Evolutionary conservation across 2,888 invertebrate genomes (phyloP).

Genomic region (Cacoxenus indagator): DNA sequence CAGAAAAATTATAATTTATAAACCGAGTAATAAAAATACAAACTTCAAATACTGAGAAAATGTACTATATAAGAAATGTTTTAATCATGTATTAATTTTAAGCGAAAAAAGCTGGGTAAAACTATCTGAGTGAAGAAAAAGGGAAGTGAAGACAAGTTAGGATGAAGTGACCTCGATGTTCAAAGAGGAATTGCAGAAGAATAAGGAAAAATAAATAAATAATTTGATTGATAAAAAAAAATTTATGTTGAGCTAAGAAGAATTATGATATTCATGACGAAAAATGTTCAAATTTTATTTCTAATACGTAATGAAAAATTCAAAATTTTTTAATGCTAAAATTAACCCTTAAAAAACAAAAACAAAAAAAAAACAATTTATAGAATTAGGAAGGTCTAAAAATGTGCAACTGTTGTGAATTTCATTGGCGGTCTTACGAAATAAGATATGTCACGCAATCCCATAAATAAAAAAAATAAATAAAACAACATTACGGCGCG

Average conservation of each 20-base stretch:
- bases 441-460: background rate
- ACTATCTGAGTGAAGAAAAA: background rate
- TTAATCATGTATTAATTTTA: background rate
- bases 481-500: background rate
- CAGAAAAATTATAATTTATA: background rate
- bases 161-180: background rate
- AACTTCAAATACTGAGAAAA: background rate
- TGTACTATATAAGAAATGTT: background rate
- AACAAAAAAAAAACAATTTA: conserved; percentile 31
- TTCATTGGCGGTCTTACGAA: conserved; percentile 56
- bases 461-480: background rate
- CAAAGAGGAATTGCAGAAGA: background rate
- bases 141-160: background rate
- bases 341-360: no score
- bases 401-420: conserved; percentile 64
- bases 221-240: background rate
- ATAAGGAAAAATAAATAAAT: background rate
- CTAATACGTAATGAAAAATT: conserved; percentile 21
- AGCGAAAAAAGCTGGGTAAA: background rate
- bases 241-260: conserved; percentile 8
- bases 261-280: conserved; percentile 13
- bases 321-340: conserved; percentile 19
- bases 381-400: background rate
- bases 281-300: conserved; percentile 50
- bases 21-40: background rate